These are phyloP conservation scores for Phaedon cochleariae DNA, from an alignment of 2,888 invertebrate species.

Conservation along the genomic window DNA sequence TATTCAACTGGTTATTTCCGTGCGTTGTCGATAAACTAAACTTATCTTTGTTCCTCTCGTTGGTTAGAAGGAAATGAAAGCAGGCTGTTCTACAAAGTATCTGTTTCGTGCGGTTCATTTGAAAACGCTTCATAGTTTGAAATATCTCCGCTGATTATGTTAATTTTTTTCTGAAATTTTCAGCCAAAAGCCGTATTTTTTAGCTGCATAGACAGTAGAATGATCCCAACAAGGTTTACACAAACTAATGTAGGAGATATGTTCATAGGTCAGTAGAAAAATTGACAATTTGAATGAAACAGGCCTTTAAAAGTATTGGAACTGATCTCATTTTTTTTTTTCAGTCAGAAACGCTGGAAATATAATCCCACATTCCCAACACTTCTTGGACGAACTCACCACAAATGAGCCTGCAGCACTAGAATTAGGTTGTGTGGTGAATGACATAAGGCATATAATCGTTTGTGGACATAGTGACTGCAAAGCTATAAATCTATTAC, in stretches of 20 bases:
- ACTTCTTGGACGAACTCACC: slow-evolving; percentile 85
- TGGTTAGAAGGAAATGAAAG: neutral
- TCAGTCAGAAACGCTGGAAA: slow-evolving; percentile 96
- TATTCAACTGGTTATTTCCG: too few species aligned
- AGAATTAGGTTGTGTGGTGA: slow-evolving; percentile 92
- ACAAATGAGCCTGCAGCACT: slow-evolving; percentile 96
- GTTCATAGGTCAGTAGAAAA: slow-evolving; percentile 83
- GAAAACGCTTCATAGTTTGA: too few species aligned
- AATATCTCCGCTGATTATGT: too few species aligned
- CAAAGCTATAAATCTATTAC: slow-evolving; percentile 95
- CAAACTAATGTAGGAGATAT: slow-evolving; percentile 96
- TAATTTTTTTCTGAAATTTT: slow-evolving; percentile 53
- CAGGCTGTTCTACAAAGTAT: too few species aligned
- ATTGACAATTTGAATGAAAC: neutral
- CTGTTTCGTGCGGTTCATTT: too few species aligned
- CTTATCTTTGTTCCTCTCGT: neutral
- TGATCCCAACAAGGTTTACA: slow-evolving; percentile 95
- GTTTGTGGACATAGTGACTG: slow-evolving; percentile 99
- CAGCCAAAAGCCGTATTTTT: slow-evolving; percentile 97
- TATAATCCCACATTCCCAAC: slow-evolving; percentile 90
- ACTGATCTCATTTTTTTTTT: slow-evolving; percentile 49
- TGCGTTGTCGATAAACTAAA: too few species aligned
- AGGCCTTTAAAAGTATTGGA: too few species aligned
- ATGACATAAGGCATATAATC: slow-evolving; percentile 90
- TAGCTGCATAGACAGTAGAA: slow-evolving; percentile 97